These are phyloP conservation scores for Phanerotoma sp. DNA, from an alignment of 2,888 invertebrate genomes.

Conservation along the genomic window DNA sequence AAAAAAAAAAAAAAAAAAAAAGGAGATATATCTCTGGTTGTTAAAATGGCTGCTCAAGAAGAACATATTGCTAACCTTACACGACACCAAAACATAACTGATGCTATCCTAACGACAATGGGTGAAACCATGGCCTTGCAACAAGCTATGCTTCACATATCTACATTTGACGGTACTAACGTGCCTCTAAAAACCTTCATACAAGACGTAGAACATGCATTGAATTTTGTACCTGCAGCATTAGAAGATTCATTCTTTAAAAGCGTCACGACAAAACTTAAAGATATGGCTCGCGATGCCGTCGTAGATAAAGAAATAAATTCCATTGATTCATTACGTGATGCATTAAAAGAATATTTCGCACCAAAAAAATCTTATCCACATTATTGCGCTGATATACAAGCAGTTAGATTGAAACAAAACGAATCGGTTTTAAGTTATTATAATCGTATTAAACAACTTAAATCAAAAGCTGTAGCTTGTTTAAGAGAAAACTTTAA, in stretches of 20 bases:
- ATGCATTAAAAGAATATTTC: too few relatives aligned
- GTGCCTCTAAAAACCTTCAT: constrained; percentile 12
- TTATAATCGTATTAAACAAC: too few relatives aligned
- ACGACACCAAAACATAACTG: constrained; percentile 14
- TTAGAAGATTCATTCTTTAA: constrained; percentile 9
- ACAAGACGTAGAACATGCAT: constrained; percentile 18
- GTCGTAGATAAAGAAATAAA: too few relatives aligned
- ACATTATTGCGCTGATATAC: constrained; percentile 18
- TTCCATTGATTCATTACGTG: not conserved
- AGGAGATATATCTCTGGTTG: too few relatives aligned
- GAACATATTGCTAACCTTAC: constrained; percentile 1
- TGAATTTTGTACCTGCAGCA: not conserved
- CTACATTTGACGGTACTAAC: constrained; percentile 14
- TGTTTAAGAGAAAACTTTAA: not conserved
- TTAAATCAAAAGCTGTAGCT: too few relatives aligned
- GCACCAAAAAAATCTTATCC: constrained; percentile 8
- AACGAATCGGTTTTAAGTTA: too few relatives aligned
- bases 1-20: too few relatives aligned
- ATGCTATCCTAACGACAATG: constrained; percentile 14
- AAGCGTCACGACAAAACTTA: constrained; percentile 8
- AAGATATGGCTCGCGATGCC: too few relatives aligned
- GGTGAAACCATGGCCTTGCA: constrained; percentile 19
- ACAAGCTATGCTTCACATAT: constrained; percentile 19
- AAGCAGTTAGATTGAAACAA: constrained; percentile 11
- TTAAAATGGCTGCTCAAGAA: not conserved